Evolutionary conservation across 2,888 invertebrate species (phyloP), one percentile per base, ranked within the genome.

Genomic region (Sphecodes monilicornis): DNA sequence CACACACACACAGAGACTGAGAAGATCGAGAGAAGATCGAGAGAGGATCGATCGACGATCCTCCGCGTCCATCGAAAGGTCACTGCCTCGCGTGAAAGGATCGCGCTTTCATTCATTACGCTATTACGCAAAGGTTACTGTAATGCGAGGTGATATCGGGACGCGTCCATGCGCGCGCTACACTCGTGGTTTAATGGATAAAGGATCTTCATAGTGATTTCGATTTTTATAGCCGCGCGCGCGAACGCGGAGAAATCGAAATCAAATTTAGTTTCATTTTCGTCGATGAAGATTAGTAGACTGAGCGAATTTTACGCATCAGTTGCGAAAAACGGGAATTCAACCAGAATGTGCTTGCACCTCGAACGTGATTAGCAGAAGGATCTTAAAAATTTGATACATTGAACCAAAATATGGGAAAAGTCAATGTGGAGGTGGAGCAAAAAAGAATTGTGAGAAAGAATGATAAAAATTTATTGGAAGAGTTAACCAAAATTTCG

Each of bases 11-110:
- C 22, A 50, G 22, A 8, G 46, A 8, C 50, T 8, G 46, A 60
- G 43, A 54, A 64, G 68, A 73, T 57, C 57, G 57, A 57, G 57
- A 57, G 50, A 36, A 36, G 36, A 36, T 36, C 36, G 36, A 36
- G 60, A 39, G 41, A 54, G 64, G 68, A 73, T 57, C 57, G 75
- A 79, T 54, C 29, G 66, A 64, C 26, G 43, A 60, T 79, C 18
- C 66, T n/a, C 26, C 46, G 68, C 57, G 71, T 77, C 85, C 26
- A 18, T 26, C 16, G 18, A 86, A 85, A 85, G 86, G 86, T 86
- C 86, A 85, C 69, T 86, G 85, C 82, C 85, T 85, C 82, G 85
- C 82, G 82, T 41, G 85, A 85, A 85, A 82, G 85, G 85, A 85
- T 76, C 54, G 75, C 68, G 75, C 85, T 86, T 82, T 82, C 85